These are phyloP conservation scores for Halichoerus grypus DNA, from an alignment of 2,113 vertebrate species.

Conservation along the genomic window DNA sequence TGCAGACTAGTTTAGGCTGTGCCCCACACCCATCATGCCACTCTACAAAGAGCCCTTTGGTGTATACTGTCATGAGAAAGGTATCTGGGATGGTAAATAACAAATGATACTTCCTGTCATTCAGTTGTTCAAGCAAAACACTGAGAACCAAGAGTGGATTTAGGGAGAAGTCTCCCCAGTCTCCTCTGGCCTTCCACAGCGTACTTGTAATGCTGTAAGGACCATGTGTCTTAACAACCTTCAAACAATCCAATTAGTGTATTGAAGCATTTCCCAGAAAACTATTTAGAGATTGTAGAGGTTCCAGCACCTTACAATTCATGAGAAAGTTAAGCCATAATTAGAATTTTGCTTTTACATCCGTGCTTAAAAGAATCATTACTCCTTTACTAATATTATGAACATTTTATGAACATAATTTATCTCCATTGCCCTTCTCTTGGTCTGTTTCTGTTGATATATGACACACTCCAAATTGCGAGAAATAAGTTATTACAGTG, in stretches of 20 bases:
- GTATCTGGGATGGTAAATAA: neutral
- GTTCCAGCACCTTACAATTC: neutral
- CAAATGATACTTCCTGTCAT: neutral
- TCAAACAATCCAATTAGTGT: neutral
- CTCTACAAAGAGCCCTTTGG: neutral
- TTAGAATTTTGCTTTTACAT: conserved; percentile 67
- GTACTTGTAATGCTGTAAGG: neutral
- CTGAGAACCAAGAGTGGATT: neutral
- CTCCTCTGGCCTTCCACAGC: neutral
- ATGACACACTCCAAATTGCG: conserved; percentile 13
- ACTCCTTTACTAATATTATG: conserved; percentile 52
- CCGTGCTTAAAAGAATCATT: conserved; percentile 65
- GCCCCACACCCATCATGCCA: neutral
- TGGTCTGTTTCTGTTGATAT: conserved; percentile 57
- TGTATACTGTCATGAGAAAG: neutral
- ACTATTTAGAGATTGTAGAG: neutral
- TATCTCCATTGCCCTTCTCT: conserved; percentile 49
- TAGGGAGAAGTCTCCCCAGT: neutral
- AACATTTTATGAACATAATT: conserved; percentile 69
- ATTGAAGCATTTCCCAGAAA: neutral
- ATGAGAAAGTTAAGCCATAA: conserved; percentile 1
- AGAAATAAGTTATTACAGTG: conserved; percentile 46
- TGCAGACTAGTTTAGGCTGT: neutral
- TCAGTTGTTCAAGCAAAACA: neutral
- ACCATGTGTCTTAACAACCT: neutral